Evolutionary conservation across 2,888 invertebrate genomes (phyloP).

Genomic region (Panzeria rudis): DNA sequence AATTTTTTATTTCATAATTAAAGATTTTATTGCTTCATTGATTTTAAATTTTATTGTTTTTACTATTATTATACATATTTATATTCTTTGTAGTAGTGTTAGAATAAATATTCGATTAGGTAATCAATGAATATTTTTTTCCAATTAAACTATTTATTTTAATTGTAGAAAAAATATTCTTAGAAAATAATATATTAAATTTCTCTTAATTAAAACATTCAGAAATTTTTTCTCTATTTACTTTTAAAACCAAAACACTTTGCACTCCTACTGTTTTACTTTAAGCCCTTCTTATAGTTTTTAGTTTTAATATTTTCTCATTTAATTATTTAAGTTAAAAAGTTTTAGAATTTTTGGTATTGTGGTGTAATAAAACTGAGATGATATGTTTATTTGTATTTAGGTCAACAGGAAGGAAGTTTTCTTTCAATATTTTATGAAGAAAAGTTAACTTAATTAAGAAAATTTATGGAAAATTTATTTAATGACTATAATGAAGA

Average conservation of each 20-base stretch:
- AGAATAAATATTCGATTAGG: background rate
- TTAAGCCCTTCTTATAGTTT: background rate
- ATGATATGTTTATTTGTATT: background rate
- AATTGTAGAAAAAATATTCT: background rate
- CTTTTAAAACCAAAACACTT: background rate
- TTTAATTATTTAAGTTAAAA: background rate
- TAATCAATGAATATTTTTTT: background rate
- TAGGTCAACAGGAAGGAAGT: background rate
- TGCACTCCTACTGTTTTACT: background rate
- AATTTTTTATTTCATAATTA: too few species aligned
- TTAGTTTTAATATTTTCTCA: background rate
- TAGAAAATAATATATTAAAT: background rate
- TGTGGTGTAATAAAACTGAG: constrained; percentile 3
- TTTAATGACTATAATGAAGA: background rate
- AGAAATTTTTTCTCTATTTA: background rate
- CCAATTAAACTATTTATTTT: background rate
- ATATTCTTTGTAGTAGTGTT: background rate
- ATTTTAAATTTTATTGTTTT: too few species aligned
- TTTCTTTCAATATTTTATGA: background rate
- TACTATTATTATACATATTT: background rate
- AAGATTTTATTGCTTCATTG: too few species aligned
- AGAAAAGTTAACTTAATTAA: constrained; percentile 5
- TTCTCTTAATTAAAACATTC: background rate
- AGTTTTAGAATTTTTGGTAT: constrained; percentile 5
- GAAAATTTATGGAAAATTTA: background rate